Evolutionary conservation across 1,140 invertebrate genomes (phyloP), one percentile per base, ranked within the genome.

Genomic region (Eurosta solidaginis): DNA sequence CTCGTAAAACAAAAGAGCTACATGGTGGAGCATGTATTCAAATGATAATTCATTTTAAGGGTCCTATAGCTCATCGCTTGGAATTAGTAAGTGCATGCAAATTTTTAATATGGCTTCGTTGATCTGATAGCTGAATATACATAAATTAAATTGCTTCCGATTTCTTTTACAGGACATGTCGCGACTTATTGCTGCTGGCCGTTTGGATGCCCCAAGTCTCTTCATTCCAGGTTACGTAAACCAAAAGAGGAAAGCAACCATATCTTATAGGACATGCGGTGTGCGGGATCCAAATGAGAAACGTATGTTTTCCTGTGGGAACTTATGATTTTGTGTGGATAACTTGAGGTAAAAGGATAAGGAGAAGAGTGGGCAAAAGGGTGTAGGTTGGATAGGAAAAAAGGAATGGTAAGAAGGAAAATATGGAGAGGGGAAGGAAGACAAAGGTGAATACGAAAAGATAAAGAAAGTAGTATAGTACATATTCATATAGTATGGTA

Each of bases 41-140:
- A 88, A 91, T 97, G 81, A 90, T 95, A 44, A 89, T 97, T 78
- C 95, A 97, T 87, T 97, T 97, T 83, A 95, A 93, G 89, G 93
- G 95, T 9, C 94, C 94, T 1, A 90, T 93, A 63, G 94, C 94
- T 1, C 92, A 90, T 84, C 89, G 91, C 81, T 88, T 96, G 33
- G 95, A 96, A 84, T 89, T 93, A 87, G 76, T 79, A 17, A 44
- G 42, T 14, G 4, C 14, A 9, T 42, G 36, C 42, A 9, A 0
- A 10, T 29, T 94, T 95, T 52, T 10, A 75, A 49, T 12, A 42
- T 40, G n/a, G n/a, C n/a, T n/a, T n/a, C n/a, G n/a, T n/a, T n/a
- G n/a, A n/a, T n/a, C n/a, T n/a, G n/a, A 20, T n/a, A 20, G 0
- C 29, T 68, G n/a, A 68, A 36, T 77, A 10, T 52, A 76, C 14